A percentile compares a stretch with the other conserved stretches of the same genome.
Evolutionary conservation across 2,113 vertebrate genomes (phyloP).

Genomic region (Eurystomus gularis): DNA sequence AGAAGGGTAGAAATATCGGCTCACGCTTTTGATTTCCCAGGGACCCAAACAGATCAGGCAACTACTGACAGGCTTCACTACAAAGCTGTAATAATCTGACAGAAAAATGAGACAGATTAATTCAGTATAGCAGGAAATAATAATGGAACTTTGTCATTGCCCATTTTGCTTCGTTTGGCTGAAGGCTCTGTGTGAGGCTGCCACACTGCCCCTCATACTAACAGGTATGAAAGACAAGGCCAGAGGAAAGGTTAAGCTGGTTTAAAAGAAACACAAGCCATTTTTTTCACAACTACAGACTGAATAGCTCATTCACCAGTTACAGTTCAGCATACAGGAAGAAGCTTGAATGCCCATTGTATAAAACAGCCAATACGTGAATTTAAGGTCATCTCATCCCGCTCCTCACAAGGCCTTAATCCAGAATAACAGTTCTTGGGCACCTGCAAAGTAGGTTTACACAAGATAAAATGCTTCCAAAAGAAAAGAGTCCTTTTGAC

Average conservation of each 20-base stretch:
- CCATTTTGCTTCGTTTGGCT: background rate
- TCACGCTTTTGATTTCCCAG: background rate
- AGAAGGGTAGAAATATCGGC: background rate
- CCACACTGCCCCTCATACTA: background rate
- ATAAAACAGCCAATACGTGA: accelerated
- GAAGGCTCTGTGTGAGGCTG: background rate
- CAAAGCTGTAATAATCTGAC: background rate
- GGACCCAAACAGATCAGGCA: background rate
- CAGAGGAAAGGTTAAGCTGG: background rate
- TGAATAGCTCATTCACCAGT: background rate
- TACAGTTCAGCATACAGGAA: background rate
- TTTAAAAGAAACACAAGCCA: background rate
- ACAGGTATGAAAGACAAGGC: background rate
- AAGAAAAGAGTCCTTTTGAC: background rate
- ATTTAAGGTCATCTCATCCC: background rate
- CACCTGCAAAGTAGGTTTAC: background rate
- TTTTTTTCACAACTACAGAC: background rate
- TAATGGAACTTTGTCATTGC: background rate
- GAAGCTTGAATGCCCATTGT: background rate
- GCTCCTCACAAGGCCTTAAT: background rate
- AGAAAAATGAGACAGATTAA: background rate
- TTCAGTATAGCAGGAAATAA: background rate
- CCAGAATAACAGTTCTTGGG: background rate
- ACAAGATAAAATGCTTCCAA: background rate
- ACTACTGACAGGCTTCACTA: background rate